Evolutionary conservation across 2,888 invertebrate species (phyloP).

Genomic region (Epinotia brunnichana): DNA sequence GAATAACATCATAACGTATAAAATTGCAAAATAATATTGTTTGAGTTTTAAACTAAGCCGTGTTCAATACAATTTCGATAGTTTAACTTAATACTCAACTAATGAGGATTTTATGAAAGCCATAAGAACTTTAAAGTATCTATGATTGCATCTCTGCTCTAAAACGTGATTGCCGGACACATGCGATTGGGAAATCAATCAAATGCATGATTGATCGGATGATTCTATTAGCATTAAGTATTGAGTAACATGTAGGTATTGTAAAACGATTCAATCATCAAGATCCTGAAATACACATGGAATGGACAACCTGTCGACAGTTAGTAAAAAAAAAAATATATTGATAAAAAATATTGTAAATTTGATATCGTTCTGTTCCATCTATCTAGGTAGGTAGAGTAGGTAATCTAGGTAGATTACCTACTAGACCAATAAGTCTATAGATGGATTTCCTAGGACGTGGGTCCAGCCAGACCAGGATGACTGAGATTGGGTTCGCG

Average conservation of each 20-base stretch:
- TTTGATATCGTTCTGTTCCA: neutral
- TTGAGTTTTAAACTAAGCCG: neutral
- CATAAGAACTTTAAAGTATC: constrained; percentile 45
- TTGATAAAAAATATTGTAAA: no score
- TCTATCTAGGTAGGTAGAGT: no score
- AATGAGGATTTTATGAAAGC: constrained; percentile 48
- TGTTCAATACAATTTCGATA: constrained; percentile 28
- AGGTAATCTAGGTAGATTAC: no score
- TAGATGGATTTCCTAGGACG: neutral
- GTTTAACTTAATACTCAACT: constrained; percentile 14
- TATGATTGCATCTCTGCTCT: constrained; percentile 53
- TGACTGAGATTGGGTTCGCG: neutral
- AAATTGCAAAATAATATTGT: constrained; percentile 9
- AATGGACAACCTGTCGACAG: neutral
- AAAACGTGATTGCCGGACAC: constrained; percentile 60
- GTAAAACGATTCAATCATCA: neutral
- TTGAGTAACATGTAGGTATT: constrained; percentile 1
- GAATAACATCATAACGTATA: neutral
- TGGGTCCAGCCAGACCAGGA: neutral
- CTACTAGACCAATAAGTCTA: no score
- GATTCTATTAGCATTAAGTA: constrained; percentile 9
- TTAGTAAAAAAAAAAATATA: neutral
- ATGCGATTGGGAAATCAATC: constrained; percentile 60
- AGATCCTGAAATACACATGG: neutral
- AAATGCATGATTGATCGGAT: constrained; percentile 34